A percentile compares a stretch with the other conserved stretches of the same genome.
Evolutionary conservation across 2,797 vertebrate species (phyloP).

Genomic region (Mustela erminea): DNA sequence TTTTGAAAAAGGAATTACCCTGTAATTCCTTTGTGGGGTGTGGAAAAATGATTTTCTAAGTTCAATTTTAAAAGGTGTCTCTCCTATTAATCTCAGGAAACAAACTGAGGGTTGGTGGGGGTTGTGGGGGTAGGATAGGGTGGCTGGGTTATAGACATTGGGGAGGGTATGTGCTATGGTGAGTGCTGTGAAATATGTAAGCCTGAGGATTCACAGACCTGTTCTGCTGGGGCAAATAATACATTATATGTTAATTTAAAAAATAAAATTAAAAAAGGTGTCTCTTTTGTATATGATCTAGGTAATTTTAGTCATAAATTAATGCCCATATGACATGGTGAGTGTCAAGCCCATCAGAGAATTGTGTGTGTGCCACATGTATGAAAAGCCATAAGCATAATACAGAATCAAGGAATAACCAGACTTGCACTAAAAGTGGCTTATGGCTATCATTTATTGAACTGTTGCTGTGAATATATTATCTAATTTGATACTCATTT

Average conservation of each 20-base stretch:
- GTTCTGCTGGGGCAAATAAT: too few relatives aligned
- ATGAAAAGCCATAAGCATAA: neutral
- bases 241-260: too few relatives aligned
- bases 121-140: too few relatives aligned
- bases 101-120: too few relatives aligned
- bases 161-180: too few relatives aligned
- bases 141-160: too few relatives aligned
- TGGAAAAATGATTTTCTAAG: constrained; percentile 41
- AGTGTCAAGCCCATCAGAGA: neutral
- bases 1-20: neutral
- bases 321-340: neutral
- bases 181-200: too few relatives aligned
- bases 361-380: neutral
- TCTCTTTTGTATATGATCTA: neutral
- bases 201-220: too few relatives aligned
- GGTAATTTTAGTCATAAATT: neutral
- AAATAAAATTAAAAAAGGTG: too few relatives aligned
- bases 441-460: constrained; percentile 2
- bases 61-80: neutral
- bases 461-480: neutral
- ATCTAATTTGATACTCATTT: neutral
- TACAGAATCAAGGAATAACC: neutral
- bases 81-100: neutral
- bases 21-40: neutral
- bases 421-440: neutral